Evolutionary conservation across 2,888 invertebrate genomes (phyloP), one percentile per base, ranked within the genome.

Genomic region (Lordiphosa andalusiaca): DNA sequence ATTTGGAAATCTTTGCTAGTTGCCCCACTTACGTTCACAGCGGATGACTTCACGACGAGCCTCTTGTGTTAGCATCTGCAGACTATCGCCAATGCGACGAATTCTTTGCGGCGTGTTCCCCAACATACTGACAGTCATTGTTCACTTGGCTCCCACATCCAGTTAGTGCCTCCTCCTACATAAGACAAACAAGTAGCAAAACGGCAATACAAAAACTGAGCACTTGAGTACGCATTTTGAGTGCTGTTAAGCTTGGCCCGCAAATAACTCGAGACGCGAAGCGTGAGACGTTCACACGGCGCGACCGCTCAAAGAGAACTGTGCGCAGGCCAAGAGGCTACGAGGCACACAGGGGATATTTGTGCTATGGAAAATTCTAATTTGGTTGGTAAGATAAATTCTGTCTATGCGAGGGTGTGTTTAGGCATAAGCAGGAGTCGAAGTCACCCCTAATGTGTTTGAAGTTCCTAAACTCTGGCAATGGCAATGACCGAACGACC

Each of bases 201-300:
- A 88, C 84, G 38, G 73, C 73, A 57, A 87, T 59, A 62, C 87
- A 87, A 69, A 87, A 88, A 61, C 71, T 67, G 49, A 84, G 47
- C 41, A 85, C 82, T 82, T 87, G 88, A 33, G 53, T 73, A 70
- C 86, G 75, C 88, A 88, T 87, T 67, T 64, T 65, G 35, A 47
- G 25, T 38, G 35, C 44, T 25, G 41, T 33, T 51, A 21, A 66
- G 48, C 44, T 59, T 30, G 38, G 9, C 47, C 36, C 36, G 25
- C 23, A 50, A 37, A 19, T 12, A 13, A 54, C 25, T 42, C 40
- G 40, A 30, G 44, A 41, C 37, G 49, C 4, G 38, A 48, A 44
- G 52, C 46, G 47, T 36, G 44, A 37, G 47, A 70, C 85, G 77
- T 86, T 80, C 63, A 68, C 58, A 68, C 78, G 53, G 58, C 61